phyloP scores from a whole-genome alignment of 1,140 invertebrate species.

The Planococcus citri region DNA sequence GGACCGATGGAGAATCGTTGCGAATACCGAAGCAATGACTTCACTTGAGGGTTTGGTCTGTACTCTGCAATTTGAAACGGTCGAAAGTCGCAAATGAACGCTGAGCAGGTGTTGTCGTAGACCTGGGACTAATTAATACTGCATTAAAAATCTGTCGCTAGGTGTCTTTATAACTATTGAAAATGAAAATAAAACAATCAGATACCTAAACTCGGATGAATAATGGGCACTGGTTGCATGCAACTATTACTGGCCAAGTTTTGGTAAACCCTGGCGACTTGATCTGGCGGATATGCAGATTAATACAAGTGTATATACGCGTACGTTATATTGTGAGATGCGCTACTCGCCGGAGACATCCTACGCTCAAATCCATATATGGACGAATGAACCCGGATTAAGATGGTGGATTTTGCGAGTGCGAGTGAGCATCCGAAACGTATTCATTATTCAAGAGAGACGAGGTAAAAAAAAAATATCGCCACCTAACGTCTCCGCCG shows the following conservation, averaged over 20 bases:
- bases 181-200: too few species aligned
- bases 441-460: background rate
- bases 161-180: too few species aligned
- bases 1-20: background rate
- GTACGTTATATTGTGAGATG: background rate
- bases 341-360: background rate
- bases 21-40: background rate
- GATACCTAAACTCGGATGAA: too few species aligned
- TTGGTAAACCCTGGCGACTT: background rate
- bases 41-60: too few species aligned
- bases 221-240: too few species aligned
- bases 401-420: background rate
- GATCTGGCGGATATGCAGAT: background rate
- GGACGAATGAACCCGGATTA: slow-evolving; percentile 1
- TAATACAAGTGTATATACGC: background rate
- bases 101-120: background rate
- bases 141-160: too few species aligned
- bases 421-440: background rate
- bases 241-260: too few species aligned
- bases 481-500: too few species aligned
- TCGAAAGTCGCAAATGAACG: too few species aligned
- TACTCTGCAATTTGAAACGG: too few species aligned
- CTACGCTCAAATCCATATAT: background rate
- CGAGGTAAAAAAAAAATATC: too few species aligned
- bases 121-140: background rate